These are phyloP conservation scores for Petrolisthes manimaculis DNA, from an alignment of 2,888 invertebrate species.

Conservation along the genomic window DNA sequence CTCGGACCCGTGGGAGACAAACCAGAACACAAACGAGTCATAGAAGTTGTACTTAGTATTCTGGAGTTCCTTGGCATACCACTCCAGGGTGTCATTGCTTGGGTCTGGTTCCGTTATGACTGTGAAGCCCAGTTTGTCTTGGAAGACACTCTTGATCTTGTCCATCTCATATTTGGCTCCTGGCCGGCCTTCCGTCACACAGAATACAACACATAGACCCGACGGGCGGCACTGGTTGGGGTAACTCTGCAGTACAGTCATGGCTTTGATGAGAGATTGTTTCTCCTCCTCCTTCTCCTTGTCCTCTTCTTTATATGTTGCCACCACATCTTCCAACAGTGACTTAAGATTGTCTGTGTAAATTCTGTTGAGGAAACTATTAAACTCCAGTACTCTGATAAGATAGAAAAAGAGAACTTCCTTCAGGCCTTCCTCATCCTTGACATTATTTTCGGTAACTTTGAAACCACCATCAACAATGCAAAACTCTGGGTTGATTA, in stretches of 20 bases:
- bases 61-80: background rate
- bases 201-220: constrained; percentile 40
- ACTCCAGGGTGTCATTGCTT: background rate
- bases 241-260: background rate
- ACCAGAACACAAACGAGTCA: constrained; percentile 45
- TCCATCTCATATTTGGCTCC: constrained; percentile 27
- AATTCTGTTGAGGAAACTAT: constrained; percentile 22
- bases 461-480: background rate
- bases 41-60: constrained; percentile 41
- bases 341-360: constrained; percentile 37
- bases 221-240: constrained; percentile 35
- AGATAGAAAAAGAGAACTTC: constrained; percentile 42
- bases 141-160: constrained; percentile 38
- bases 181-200: constrained; percentile 32
- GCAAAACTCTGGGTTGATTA: background rate
- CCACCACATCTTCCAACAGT: constrained; percentile 8
- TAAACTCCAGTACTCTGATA: constrained; percentile 26
- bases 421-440: constrained; percentile 21
- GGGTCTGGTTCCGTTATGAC: constrained; percentile 30
- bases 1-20: constrained; percentile 31
- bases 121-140: constrained; percentile 30
- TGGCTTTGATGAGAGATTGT: background rate
- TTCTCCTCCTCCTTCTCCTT: background rate
- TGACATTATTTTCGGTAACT: background rate
- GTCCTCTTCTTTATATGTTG: no score